Conservation (phyloP, 2,888 invertebrate genomes). For the Drosophila mimica region DNA sequence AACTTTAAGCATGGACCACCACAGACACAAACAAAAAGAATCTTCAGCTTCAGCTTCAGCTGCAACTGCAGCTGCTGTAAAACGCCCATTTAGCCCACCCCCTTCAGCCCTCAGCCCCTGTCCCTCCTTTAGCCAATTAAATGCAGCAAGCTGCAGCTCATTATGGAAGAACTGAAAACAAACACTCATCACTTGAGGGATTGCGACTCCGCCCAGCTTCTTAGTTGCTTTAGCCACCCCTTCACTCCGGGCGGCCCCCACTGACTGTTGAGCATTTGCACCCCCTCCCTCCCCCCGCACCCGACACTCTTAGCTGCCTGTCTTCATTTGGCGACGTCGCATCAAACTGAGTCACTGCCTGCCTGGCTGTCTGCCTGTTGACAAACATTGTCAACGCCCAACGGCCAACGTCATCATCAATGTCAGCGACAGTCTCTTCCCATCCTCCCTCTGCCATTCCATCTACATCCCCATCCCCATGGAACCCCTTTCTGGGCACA, state of each 20-base stretch:
- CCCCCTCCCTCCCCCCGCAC: background rate
- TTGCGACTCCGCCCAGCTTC: constrained; percentile 15
- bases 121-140: constrained; percentile 42
- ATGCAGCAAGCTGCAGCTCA: constrained; percentile 63
- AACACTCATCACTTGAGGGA: constrained; percentile 35
- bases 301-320: constrained; percentile 13
- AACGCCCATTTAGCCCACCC: background rate
- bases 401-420: constrained; percentile 74
- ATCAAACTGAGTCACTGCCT: constrained; percentile 14
- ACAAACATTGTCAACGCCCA: constrained; percentile 76
- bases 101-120: background rate
- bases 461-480: background rate
- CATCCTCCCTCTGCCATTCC: background rate
- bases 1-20: constrained; percentile 53
- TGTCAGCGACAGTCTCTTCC: constrained; percentile 55
- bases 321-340: constrained; percentile 32
- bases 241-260: background rate
- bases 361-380: constrained; percentile 46
- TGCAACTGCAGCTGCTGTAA: constrained; percentile 18
- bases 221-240: constrained; percentile 11
- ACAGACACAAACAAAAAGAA: constrained; percentile 35
- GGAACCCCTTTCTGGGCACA: constrained; percentile 1
- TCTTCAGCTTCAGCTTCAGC: background rate
- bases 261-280: background rate
- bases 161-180: constrained; percentile 38